Base-by-base conservation (phyloP, 2,888 invertebrate species). In the Dione juno region DNA sequence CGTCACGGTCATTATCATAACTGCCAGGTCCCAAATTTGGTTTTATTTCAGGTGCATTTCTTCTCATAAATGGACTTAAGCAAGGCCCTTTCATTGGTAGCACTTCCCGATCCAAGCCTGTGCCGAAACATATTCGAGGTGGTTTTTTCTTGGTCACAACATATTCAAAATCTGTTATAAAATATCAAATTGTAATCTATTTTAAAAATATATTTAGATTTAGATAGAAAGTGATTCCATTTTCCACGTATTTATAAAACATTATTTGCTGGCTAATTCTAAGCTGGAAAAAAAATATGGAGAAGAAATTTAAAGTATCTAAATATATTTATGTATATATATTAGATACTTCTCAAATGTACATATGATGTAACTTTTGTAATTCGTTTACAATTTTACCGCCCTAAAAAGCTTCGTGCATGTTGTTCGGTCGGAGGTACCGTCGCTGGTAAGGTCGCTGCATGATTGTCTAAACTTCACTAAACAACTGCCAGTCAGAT, bases 111-210 rank as follows among this genome's bases (percentile, higher is more conserved):
- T 86, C 80, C 70, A 94, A 77, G 0, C 87, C 84, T 0, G 93
- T 90, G 0, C 94, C 94, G 74, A 95, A 95, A 66, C 94, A 94
- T 72, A 94, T 84, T 1, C 82, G 87, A 0, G 94, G 89, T 16
- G 84, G 83, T 11, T 78, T 77, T 53, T 92, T 89, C 72, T 93
- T 89, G 59, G 90, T 94, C 52, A 94, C 92, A n/a, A 94, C 90
- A 81, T 94, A 94, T 75, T 93, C 90, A 73, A 94, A 94, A 81
- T 93, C 94, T 94, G 78, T 43, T 69, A 67, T 76, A 64, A 67
- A 70, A 66, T 61, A 19, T 16, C n/a, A 63, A 67, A 14, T 21
- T 41, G n/a, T 9, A 52, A 28, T 2, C 28, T 5, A 28, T 28
- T 28, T 28, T 28, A 28, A 28, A 28, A 28, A 28, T 28, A 28